Evolutionary conservation across 64 coral and sea anemone genomes (phyloP).

Genomic region (Stichodactyla helianthus): DNA sequence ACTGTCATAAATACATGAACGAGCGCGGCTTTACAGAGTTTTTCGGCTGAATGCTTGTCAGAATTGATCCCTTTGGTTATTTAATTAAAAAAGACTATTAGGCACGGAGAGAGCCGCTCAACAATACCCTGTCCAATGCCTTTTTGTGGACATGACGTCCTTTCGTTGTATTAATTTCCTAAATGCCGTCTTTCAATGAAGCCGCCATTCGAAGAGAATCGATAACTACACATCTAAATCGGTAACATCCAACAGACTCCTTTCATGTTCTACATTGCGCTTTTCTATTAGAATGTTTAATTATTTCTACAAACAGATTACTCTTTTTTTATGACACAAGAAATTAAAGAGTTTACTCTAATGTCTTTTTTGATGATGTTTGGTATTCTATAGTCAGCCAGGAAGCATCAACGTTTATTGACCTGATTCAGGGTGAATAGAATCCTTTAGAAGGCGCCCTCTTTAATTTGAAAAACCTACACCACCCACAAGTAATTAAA

Average conservation of each 20-base stretch:
- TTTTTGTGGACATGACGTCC: not conserved
- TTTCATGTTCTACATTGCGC: too few species aligned
- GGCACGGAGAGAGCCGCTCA: conserved; percentile 12
- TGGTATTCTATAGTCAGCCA: conserved; percentile 2
- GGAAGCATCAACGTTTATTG: not conserved
- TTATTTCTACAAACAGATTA: conserved; percentile 3
- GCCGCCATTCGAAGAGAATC: not conserved
- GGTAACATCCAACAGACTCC: not conserved
- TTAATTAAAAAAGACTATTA: conserved; percentile 28
- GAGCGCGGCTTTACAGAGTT: not conserved
- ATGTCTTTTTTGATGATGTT: not conserved
- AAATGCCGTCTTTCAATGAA: not conserved
- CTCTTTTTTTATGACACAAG: not conserved
- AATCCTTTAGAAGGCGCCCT: conserved; percentile 33
- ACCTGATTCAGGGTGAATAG: not conserved
- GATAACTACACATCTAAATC: not conserved
- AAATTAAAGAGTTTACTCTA: conserved; percentile 6
- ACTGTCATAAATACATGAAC: not conserved
- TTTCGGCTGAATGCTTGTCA: conserved; percentile 18
- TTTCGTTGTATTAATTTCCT: conserved; percentile 10
- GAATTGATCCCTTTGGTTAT: conserved; percentile 1
- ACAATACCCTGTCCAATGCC: not conserved
- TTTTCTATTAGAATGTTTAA: not conserved
- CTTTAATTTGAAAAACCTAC: conserved; percentile 52
- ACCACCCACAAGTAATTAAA: conserved; percentile 51